Evolutionary conservation across 2,797 vertebrate genomes (phyloP), one percentile per base, ranked within the genome.

Genomic region (Bovichtus variegatus): DNA sequence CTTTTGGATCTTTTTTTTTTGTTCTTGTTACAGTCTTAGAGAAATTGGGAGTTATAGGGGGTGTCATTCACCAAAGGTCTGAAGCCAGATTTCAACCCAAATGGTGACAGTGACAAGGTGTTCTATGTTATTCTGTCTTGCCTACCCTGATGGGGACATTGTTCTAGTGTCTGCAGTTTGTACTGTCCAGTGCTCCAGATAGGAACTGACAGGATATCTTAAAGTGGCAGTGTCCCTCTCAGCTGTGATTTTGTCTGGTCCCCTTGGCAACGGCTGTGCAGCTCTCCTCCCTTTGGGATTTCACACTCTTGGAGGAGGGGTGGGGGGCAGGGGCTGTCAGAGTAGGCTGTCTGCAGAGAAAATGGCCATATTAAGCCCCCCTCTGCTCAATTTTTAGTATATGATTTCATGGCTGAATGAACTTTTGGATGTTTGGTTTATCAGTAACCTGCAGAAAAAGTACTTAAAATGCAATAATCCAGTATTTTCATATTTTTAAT

Each of bases 211-310:
- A 74, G 29, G 29, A 50, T 21, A 50, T 78, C 34, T 81, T 72
- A 84, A 82, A 78, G 71, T 73, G 78, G 54, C 67, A 16, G 6
- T 73, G 58, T 68, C 46, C 41, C 47, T 63, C 58, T 81, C 66
- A 64, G 65, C 82, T 73, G 72, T 47, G 69, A 72, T 80, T 76
- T 61, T 61, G 80, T 84, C 83, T 81, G 58, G 85, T 92, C 66
- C 83, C 89, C 83, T 51, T 83, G 86, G 84, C 69, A 84, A 90
- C 84, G 1, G 64, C 36, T 74, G 62, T 74, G 71, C 67, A 29
- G 63, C 68, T 76, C 62, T 57, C 64, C 76, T 67, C 82, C 88
- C 84, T 74, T 10, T 74, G 77, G 82, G 80, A 81, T 80, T 66
- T 55, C 47, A 4, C 44, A 19, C 15, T 53, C 18, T 44, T 63